These are phyloP conservation scores for Ophion ventricosus DNA, from an alignment of 2,888 invertebrate species.

Conservation along the genomic window DNA sequence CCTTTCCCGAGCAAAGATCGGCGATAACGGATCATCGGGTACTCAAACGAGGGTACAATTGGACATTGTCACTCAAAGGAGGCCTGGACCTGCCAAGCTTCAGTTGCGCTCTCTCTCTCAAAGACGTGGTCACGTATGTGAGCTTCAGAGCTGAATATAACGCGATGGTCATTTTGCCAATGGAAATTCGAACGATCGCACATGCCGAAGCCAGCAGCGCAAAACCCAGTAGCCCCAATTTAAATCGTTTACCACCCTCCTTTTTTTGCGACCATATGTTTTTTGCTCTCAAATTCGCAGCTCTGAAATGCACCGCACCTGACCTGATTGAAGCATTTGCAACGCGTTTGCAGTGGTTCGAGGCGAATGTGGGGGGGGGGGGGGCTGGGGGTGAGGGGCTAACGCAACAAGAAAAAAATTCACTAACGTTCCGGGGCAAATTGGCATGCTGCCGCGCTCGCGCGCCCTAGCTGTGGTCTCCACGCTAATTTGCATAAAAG, in stretches of 20 bases:
- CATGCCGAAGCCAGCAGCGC: constrained; percentile 34
- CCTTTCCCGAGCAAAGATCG: too few relatives aligned
- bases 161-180: constrained; percentile 26
- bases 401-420: constrained; percentile 44
- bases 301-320: constrained; percentile 54
- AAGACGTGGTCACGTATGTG: too few relatives aligned
- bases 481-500: constrained; percentile 69
- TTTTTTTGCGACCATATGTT: constrained; percentile 16
- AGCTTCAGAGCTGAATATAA: too few relatives aligned
- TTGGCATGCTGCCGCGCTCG: constrained; percentile 68
- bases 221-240: constrained; percentile 11
- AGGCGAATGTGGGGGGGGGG: too few relatives aligned
- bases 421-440: constrained; percentile 66
- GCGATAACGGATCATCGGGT: too few relatives aligned
- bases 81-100: too few relatives aligned
- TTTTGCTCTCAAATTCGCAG: constrained; percentile 23
- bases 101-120: too few relatives aligned
- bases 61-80: too few relatives aligned
- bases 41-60: too few relatives aligned
- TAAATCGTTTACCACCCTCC: constrained; percentile 25
- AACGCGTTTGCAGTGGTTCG: constrained; percentile 46
- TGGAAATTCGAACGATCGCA: constrained; percentile 42
- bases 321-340: constrained; percentile 52
- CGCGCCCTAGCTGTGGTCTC: constrained; percentile 50
- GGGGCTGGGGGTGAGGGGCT: too few relatives aligned